Percentiles rank a stretch among this genome's conserved stretches.
Evolutionary conservation across 2,113 vertebrate species (phyloP).

Genomic region (Manacus vitellinus): DNA sequence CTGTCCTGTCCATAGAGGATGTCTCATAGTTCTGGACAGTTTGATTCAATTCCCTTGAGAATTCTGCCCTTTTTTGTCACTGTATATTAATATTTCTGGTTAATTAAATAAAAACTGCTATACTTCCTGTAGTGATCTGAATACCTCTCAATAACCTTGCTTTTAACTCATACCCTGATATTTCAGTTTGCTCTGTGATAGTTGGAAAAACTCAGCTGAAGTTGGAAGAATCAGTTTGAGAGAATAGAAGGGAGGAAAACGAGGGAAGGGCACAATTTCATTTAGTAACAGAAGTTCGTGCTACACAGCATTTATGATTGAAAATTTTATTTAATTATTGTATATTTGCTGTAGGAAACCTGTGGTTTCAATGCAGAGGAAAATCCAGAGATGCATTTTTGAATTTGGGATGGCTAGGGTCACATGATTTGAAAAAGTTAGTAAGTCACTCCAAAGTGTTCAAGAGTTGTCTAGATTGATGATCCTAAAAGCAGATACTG

Average conservation of each 20-base stretch:
- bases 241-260: not conserved
- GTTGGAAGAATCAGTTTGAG: not conserved
- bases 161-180: not conserved
- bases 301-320: not conserved
- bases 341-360: not conserved
- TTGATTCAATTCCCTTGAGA: not conserved
- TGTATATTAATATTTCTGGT: not conserved
- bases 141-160: not conserved
- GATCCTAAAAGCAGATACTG: not conserved
- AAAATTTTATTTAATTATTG: not conserved
- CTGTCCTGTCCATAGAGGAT: not conserved
- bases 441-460: not conserved
- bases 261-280: not conserved
- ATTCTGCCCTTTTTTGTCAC: not conserved
- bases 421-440: not conserved
- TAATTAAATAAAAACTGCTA: not conserved
- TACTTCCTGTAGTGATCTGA: not conserved
- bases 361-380: not conserved
- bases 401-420: not conserved
- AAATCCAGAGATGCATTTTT: not conserved
- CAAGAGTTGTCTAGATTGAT: not conserved
- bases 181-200: not conserved
- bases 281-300: not conserved
- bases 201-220: not conserved
- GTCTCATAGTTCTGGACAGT: not conserved